phyloP scores from a whole-genome alignment of 2,113 vertebrate species.

The Gallinago jamesoni region DNA sequence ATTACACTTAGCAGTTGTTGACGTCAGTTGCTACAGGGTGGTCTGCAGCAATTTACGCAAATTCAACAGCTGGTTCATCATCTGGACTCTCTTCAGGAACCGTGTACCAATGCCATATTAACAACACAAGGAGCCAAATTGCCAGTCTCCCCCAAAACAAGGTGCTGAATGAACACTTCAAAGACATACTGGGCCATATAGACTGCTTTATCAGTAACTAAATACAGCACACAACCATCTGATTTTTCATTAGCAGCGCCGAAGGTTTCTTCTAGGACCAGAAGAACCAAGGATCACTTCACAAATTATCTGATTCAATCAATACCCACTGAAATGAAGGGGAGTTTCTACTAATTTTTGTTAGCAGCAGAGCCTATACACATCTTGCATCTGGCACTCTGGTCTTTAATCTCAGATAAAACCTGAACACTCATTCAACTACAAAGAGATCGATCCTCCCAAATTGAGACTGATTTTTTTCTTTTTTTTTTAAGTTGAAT shows the following conservation, averaged over 20 bases:
- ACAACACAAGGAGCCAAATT: neutral
- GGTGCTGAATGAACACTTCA: neutral
- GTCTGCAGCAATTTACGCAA: neutral
- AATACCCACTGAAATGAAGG: neutral
- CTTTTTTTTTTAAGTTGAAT: neutral
- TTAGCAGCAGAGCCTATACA: neutral
- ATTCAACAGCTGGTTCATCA: neutral
- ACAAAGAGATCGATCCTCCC: neutral
- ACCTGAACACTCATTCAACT: neutral
- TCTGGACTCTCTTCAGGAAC: neutral
- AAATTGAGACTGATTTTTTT: neutral
- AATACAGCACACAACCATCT: neutral
- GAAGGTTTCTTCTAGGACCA: neutral
- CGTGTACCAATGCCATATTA: neutral
- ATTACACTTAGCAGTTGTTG: neutral
- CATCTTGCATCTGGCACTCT: neutral
- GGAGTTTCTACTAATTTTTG: neutral
- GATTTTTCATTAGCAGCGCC: neutral
- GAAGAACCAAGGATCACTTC: neutral
- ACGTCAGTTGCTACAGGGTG: neutral
- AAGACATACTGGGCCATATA: neutral
- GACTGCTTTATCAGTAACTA: neutral
- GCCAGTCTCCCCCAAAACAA: neutral
- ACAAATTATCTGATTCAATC: neutral
- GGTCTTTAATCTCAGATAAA: neutral